Base-by-base conservation (phyloP, 1,140 invertebrate genomes). In the Bicyclus anynana region DNA sequence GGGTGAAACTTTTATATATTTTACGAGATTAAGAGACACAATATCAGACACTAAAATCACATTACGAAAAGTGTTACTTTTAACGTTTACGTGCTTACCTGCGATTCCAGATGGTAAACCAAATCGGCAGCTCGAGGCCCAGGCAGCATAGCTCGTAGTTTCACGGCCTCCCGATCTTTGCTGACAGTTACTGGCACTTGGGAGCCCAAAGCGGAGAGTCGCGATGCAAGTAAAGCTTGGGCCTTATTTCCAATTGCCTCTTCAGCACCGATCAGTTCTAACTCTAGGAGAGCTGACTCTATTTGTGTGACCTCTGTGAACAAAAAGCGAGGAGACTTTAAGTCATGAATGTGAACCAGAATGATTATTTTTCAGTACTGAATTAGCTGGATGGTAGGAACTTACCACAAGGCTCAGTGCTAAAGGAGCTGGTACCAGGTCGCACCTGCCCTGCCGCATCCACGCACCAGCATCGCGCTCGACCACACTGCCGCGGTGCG, bases 381-480 rank as follows among this genome's bases (percentile, higher is more conserved):
- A 5, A 48, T 40, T 35, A 37, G 9, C 10, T 27, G 17, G 10
- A 7, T 46, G 35, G 27, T 6, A n/a, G 12, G 7, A 12, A 70
- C 93, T 74, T 89, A 92, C 52, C 90, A 82, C 80, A 96, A 93
- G 26, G 92, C 90, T 67, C 92, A 88, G 2, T 91, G 90, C 17
- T 92, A 85, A 59, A 91, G 0, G 40, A n/a, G 29, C 46, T 20
- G n/a, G 51, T 13, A 54, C 57, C 9, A 55, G 89, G 1, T 95
- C 75, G 62, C 94, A 93, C 83, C 40, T 95, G 95, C 7, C 95
- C 95, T 0, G 94, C 94, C 58, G 95, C 94, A 79, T 97, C 95
- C 2, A 96, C 95, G 79, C 95, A 97, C 95, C 95, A 96, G 77
- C 95, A 97, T 18, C 90, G 91, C 1, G 91, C 91, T 1, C 91